phyloP scores from a whole-genome alignment of 1,140 invertebrate genomes.

The Caenorhabditis briggsae region DNA sequence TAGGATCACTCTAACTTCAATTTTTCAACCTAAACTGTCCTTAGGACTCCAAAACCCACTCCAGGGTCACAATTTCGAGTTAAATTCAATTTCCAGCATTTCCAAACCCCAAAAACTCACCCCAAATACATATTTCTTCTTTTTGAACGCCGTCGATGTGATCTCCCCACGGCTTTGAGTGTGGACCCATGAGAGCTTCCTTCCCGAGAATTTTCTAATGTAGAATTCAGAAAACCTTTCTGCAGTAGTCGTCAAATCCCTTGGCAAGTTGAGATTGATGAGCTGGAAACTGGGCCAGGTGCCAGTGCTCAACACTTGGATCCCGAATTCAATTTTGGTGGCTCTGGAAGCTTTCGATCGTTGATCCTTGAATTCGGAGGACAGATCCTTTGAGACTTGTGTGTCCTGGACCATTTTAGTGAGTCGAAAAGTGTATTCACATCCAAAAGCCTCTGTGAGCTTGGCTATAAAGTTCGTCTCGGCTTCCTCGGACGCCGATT shows the following conservation, averaged over 20 bases:
- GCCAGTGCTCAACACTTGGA: constrained; percentile 89
- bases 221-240: constrained; percentile 95
- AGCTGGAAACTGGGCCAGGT: constrained; percentile 86
- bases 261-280: constrained; percentile 50
- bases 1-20: no score
- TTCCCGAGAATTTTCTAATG: constrained; percentile 91
- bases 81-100: not conserved
- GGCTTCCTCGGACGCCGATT: constrained; percentile 98
- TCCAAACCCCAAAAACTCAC: constrained; percentile 12
- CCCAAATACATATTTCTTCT: constrained; percentile 79
- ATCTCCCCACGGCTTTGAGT: constrained; percentile 98
- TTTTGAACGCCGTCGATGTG: constrained; percentile 90
- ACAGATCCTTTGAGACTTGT: constrained; percentile 85
- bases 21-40: no score
- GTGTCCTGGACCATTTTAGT: constrained; percentile 98
- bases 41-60: no score
- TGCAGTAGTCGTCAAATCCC: constrained; percentile 89
- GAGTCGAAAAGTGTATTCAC: constrained; percentile 98
- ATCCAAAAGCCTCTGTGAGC: constrained; percentile 96
- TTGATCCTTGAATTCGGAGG: not conserved
- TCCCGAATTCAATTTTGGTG: constrained; percentile 78
- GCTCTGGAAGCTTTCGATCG: not conserved
- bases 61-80: no score
- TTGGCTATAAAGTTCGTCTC: constrained; percentile 99
- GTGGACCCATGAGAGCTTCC: constrained; percentile 97